These are phyloP conservation scores for Eurystomus glaucurus DNA, from an alignment of 2,797 vertebrate genomes.

Conservation along the genomic window DNA sequence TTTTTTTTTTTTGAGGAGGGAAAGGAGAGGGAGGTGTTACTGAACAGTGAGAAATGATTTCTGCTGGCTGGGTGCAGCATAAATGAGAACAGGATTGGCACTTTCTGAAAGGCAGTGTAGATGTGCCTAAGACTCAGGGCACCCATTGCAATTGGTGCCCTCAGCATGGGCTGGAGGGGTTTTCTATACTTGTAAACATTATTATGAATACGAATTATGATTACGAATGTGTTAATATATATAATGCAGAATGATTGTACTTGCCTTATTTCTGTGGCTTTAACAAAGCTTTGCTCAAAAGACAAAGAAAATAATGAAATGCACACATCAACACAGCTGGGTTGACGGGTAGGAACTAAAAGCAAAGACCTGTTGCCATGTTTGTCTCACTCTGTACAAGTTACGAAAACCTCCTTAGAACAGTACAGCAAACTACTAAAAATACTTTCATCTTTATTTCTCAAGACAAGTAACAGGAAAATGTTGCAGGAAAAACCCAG, in stretches of 20 bases:
- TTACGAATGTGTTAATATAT: not conserved
- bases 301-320: not conserved
- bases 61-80: not conserved
- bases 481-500: not conserved
- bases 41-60: not conserved
- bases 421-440: not conserved
- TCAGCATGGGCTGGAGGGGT: not conserved
- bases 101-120: not conserved
- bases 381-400: not conserved
- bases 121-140: not conserved
- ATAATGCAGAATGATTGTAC: not conserved
- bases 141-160: not conserved
- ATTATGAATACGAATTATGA: not conserved
- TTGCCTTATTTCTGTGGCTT: not conserved
- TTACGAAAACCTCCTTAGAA: not conserved
- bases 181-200: not conserved
- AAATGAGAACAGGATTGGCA: not conserved
- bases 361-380: not conserved
- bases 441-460: not conserved
- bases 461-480: not conserved
- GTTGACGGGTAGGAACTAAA: not conserved
- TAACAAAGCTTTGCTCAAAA: not conserved
- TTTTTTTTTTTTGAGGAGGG: not conserved
- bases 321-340: not conserved
- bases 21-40: not conserved